Evolutionary conservation across 2,113 vertebrate genomes (phyloP).

Genomic region (Albula goreensis): DNA sequence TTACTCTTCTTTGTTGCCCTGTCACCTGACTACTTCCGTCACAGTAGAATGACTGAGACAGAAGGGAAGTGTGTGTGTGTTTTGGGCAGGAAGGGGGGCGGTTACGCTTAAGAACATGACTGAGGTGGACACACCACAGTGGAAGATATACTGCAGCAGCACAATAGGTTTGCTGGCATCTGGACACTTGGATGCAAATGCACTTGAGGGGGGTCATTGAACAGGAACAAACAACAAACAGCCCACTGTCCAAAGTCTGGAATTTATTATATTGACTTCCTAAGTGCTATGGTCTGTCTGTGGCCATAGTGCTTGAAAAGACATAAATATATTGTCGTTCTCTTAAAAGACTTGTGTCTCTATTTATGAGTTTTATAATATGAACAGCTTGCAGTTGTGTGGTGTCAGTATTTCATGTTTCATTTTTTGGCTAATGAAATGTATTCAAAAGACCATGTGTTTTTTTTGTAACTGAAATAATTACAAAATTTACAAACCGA

Average conservation of each 20-base stretch:
- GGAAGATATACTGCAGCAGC: background rate
- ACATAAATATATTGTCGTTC: no score
- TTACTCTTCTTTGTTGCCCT: conserved; percentile 64
- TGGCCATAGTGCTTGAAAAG: no score
- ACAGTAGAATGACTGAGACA: conserved; percentile 34
- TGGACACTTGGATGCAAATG: background rate
- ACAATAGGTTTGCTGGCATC: background rate
- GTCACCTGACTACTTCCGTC: conserved; percentile 62
- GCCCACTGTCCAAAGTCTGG: background rate
- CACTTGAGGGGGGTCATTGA: background rate
- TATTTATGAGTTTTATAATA: no score
- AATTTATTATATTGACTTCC: background rate
- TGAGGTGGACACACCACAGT: background rate
- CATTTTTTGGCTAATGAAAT: no score
- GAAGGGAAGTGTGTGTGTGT: background rate
- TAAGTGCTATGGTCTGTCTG: no score
- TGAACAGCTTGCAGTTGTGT: no score
- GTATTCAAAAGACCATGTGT: no score
- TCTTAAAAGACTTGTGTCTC: no score
- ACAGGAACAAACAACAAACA: background rate
- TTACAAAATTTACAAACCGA: no score
- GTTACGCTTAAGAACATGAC: background rate
- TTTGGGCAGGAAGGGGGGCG: no score
- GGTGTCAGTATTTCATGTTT: no score
- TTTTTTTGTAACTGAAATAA: no score